These are phyloP conservation scores for Nasonia oneida DNA, from an alignment of 2,888 invertebrate species.

Conservation along the genomic window DNA sequence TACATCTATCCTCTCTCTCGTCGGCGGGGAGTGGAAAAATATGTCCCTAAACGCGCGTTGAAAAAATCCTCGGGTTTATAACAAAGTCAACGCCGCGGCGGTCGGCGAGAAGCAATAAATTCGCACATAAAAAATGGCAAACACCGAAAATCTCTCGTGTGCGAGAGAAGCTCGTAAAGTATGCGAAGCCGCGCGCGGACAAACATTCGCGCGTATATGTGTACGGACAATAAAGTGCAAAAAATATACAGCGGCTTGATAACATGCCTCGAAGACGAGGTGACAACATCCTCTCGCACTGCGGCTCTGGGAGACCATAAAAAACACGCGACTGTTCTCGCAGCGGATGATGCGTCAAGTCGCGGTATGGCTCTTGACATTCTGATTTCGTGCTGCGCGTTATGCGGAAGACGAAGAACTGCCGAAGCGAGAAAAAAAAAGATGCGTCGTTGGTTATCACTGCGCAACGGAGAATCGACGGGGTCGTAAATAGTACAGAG, in stretches of 20 bases:
- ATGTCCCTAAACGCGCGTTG: background rate
- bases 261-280: constrained; percentile 24
- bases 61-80: constrained; percentile 7
- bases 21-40: background rate
- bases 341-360: constrained; percentile 6
- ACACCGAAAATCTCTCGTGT: constrained; percentile 1
- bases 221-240: constrained; percentile 34
- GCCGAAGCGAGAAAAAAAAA: background rate
- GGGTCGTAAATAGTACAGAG: constrained; percentile 46
- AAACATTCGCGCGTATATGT: background rate
- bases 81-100: constrained; percentile 2
- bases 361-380: constrained; percentile 23
- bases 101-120: constrained; percentile 9
- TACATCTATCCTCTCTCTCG: background rate
- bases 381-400: constrained; percentile 6
- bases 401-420: background rate
- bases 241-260: constrained; percentile 25
- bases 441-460: constrained; percentile 42
- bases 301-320: background rate
- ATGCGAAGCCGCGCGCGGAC: background rate
- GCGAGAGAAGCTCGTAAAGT: constrained; percentile 13
- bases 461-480: constrained; percentile 47
- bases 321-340: constrained; percentile 18
- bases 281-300: constrained; percentile 12
- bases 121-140: constrained; percentile 9